These are phyloP conservation scores for Drosophila saltans DNA, from an alignment of 1,140 invertebrate genomes.

Conservation along the genomic window DNA sequence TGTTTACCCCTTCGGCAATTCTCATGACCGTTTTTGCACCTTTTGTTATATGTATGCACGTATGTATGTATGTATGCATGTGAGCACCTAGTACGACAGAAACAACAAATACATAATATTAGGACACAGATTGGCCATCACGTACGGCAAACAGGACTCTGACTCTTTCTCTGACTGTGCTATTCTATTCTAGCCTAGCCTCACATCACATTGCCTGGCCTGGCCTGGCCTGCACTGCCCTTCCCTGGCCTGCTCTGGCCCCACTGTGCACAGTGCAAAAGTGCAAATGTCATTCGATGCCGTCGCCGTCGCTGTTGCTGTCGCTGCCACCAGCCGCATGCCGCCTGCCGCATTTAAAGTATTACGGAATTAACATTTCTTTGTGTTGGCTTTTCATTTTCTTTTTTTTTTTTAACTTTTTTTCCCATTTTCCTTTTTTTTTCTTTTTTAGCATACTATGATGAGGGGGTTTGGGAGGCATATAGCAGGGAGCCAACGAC, in stretches of 20 bases:
- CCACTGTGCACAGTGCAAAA: conserved; percentile 76
- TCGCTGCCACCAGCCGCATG: conserved; percentile 8
- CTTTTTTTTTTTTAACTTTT: conserved; percentile 19
- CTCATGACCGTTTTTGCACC: conserved; percentile 73
- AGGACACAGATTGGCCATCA: conserved; percentile 52
- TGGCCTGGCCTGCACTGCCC: no score
- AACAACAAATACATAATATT: conserved; percentile 29
- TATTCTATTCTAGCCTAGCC: not conserved
- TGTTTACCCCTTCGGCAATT: conserved; percentile 52
- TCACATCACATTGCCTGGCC: not conserved
- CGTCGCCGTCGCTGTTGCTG: not conserved
- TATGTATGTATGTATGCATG: conserved; percentile 54
- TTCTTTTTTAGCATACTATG: conserved; percentile 8
- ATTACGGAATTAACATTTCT: conserved; percentile 82
- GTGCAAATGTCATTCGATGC: conserved; percentile 80
- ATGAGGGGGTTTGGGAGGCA: not conserved
- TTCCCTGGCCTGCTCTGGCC: conserved; percentile 28
- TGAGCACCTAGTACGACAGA: conserved; percentile 35
- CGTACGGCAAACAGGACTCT: conserved; percentile 53
- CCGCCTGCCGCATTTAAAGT: conserved; percentile 77
- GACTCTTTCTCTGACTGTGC: not conserved
- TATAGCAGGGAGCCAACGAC: not conserved
- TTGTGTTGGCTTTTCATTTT: conserved; percentile 55
- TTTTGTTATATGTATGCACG: conserved; percentile 56
- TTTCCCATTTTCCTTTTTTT: conserved; percentile 16